phyloP scores from a whole-genome alignment of 2,113 vertebrate genomes.

The Myotis brandtii region DNA sequence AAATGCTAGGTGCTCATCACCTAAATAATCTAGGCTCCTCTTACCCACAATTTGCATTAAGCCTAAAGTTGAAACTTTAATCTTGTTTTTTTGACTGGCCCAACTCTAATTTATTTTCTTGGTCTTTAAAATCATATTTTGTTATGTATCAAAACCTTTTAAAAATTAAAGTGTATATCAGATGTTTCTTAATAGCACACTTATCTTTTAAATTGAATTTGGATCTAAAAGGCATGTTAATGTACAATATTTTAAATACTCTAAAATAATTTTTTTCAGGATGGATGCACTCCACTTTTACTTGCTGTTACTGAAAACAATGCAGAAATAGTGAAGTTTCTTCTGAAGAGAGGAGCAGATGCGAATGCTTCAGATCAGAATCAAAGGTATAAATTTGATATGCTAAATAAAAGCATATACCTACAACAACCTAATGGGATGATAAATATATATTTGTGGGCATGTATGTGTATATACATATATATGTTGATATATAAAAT shows the following conservation, averaged over 20 bases:
- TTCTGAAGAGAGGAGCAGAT: constrained; percentile 90
- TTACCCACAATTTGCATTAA: background rate
- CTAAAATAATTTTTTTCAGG: constrained; percentile 84
- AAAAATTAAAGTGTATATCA: constrained; percentile 12
- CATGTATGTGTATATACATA: background rate
- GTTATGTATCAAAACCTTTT: background rate
- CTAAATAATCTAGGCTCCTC: background rate
- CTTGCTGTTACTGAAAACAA: constrained; percentile 90
- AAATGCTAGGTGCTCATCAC: background rate
- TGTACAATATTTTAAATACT: constrained; percentile 22
- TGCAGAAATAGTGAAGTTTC: constrained; percentile 89
- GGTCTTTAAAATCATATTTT: constrained; percentile 19
- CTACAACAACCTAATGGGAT: background rate
- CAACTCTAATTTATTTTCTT: constrained; percentile 11
- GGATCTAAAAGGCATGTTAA: background rate
- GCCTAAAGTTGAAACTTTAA: background rate
- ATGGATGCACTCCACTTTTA: constrained; percentile 89
- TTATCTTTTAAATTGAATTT: constrained; percentile 35
- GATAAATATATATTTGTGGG: background rate
- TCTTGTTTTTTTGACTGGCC: background rate
- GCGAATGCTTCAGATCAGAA: constrained; percentile 87
- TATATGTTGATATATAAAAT: background rate
- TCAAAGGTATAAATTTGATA: constrained; percentile 80
- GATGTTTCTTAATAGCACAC: background rate
- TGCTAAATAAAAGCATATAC: background rate